Base-by-base conservation (phyloP, 2,797 vertebrate genomes). In the Gastrophryne carolinensis region DNA sequence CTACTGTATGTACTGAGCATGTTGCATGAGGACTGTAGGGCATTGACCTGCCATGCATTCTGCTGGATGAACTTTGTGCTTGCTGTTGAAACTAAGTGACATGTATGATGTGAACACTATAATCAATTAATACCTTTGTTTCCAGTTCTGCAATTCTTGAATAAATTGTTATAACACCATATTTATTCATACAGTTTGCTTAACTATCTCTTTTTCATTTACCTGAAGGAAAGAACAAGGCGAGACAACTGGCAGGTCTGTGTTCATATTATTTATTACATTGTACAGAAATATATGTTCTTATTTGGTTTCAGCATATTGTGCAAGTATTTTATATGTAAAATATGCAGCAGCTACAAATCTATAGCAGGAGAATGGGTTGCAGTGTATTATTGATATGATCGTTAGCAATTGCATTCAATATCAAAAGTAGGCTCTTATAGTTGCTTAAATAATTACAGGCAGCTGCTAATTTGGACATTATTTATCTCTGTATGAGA, bases 151-250 rank as follows among this genome's bases (percentile, higher is more conserved):
- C 79, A 44, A n/a, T 52, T 83, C 39, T 81, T 79, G 82, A 83
- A 83, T 82, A 67, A 53, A 77, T 26, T 64, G 79, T 83, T 85
- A 89, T 82, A 80, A 78, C 83, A 85, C 85, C 86, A 81, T 85
- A 86, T 79, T 81, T 81, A 80, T 89, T 91, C 81, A 88, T 81
- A 63, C 81, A 89, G 72, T 82, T 70, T 91, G 83, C 84, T 80
- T 88, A 89, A 89, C 87, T 83, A 91, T 89, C 86, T 94, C 89
- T 89, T 83, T 89, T 84, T 90, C 81, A 76, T 88, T 85, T 89
- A 85, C 83, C 88, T 90, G 83, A 92, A 98, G 96, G 91, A 97
- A 96, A 93, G 96, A 98, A 82, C 95, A 95, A 90, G 91, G 90
- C 78, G 93, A 95, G 87, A 72, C 92, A 60, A 85, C 92, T 57